Percentiles rank a stretch among this genome's conserved stretches.
Conservation (phyloP, 2,888 invertebrate species). For the Synanthedon myopaeformis region DNA sequence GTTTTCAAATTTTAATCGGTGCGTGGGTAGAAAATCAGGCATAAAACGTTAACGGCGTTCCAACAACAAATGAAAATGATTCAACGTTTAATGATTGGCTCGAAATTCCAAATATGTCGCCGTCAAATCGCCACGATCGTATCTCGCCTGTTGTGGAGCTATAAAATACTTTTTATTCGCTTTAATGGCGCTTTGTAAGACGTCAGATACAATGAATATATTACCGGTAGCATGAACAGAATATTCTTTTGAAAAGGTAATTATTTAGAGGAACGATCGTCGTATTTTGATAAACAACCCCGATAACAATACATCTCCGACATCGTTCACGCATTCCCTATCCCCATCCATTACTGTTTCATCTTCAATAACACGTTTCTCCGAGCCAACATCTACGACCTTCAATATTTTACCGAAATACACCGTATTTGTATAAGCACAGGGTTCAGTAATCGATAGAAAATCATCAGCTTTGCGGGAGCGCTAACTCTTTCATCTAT, state of each 20-base stretch:
- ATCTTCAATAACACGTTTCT: conserved; percentile 66
- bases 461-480: conserved; percentile 45
- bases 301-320: conserved; percentile 67
- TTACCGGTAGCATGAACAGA: conserved; percentile 58
- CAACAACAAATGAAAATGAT: conserved; percentile 43
- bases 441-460: conserved; percentile 32
- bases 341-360: conserved; percentile 68
- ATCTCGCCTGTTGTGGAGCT: conserved; percentile 31
- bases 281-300: conserved; percentile 62
- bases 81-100: conserved; percentile 27
- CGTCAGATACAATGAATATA: conserved; percentile 67
- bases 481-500: conserved; percentile 72
- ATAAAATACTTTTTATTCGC: conserved; percentile 60
- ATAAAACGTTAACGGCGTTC: conserved; percentile 20
- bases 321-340: conserved; percentile 68
- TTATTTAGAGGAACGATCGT: conserved; percentile 65
- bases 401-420: conserved; percentile 17
- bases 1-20: conserved; percentile 13
- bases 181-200: conserved; percentile 57
- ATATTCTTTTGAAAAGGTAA: conserved; percentile 63
- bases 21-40: conserved; percentile 21
- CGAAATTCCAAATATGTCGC: conserved; percentile 36
- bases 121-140: conserved; percentile 28
- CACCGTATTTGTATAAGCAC: conserved; percentile 26
- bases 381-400: conserved; percentile 32